Percentiles rank a stretch among this genome's conserved stretches.
Evolutionary conservation across 2,888 invertebrate genomes (phyloP).

Genomic region (Tetranychus piercei): DNA sequence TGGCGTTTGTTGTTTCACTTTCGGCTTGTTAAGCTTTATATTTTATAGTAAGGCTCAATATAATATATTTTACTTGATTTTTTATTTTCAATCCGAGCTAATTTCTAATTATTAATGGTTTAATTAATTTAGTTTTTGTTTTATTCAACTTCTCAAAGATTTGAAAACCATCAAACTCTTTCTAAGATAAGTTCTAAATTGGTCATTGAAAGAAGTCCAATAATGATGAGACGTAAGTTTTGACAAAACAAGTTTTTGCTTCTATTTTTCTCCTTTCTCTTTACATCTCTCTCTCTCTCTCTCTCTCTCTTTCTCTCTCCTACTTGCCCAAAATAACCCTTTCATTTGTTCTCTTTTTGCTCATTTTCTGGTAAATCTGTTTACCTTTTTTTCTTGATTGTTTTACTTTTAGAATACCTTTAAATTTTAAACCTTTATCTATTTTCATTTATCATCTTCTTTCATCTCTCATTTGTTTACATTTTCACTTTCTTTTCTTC

Average conservation of each 20-base stretch:
- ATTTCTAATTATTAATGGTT: too few species aligned
- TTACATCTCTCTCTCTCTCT: neutral
- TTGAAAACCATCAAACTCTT: too few species aligned
- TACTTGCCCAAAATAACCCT: neutral
- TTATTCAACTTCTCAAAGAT: too few species aligned
- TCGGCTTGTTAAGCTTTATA: too few species aligned
- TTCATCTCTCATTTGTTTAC: neutral
- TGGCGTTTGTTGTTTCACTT: too few species aligned
- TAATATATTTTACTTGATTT: too few species aligned
- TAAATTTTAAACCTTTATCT: neutral
- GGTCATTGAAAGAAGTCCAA: too few species aligned
- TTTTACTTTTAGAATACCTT: neutral
- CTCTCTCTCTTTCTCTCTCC: neutral
- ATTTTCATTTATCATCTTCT: neutral
- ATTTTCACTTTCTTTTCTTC: neutral
- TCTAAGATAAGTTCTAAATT: too few species aligned
- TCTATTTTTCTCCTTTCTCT: neutral
- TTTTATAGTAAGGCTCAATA: too few species aligned
- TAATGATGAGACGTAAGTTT: too few species aligned
- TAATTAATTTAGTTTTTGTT: too few species aligned
- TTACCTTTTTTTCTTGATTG: slow-evolving; percentile 1
- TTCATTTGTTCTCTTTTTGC: neutral
- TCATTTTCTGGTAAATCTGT: neutral
- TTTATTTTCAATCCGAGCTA: too few species aligned
- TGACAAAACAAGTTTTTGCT: neutral